Conservation (phyloP, 2,797 vertebrate species). For the Silurus lanzhouensis region DNA sequence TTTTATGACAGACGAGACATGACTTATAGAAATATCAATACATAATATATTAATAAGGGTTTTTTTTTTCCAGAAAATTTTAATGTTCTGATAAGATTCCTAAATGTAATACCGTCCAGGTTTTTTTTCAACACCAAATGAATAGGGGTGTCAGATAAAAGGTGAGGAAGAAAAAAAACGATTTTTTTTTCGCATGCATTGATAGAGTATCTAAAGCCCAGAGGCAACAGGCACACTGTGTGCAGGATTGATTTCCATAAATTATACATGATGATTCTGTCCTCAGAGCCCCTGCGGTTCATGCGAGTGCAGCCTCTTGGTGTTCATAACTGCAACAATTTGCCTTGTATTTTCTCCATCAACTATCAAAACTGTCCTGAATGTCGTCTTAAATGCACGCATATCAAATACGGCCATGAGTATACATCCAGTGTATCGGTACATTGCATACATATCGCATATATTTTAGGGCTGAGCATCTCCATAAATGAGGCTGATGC, state of each 20-base stretch:
- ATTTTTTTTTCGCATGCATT: constrained; percentile 63
- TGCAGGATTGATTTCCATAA: constrained; percentile 65
- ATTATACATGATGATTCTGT: constrained; percentile 69
- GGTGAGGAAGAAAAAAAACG: constrained; percentile 40
- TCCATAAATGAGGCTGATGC: too few relatives aligned
- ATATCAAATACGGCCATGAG: neutral
- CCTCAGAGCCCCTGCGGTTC: constrained; percentile 19
- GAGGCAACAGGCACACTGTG: constrained; percentile 30
- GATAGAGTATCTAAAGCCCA: constrained; percentile 56
- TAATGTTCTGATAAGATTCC: neutral
- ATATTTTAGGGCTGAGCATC: too few relatives aligned
- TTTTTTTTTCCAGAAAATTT: too few relatives aligned
- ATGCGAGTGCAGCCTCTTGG: neutral
- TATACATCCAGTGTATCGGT: neutral
- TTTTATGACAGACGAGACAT: neutral
- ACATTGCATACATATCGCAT: too few relatives aligned
- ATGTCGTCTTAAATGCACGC: neutral
- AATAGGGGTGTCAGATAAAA: constrained; percentile 17
- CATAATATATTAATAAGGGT: neutral
- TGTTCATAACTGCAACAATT: constrained; percentile 13
- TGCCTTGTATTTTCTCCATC: neutral
- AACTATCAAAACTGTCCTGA: neutral
- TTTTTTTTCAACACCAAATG: neutral
- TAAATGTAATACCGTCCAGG: neutral
- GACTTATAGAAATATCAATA: neutral